Conservation (phyloP, 2,797 vertebrate species). For the Stomatorhinus walkeri region DNA sequence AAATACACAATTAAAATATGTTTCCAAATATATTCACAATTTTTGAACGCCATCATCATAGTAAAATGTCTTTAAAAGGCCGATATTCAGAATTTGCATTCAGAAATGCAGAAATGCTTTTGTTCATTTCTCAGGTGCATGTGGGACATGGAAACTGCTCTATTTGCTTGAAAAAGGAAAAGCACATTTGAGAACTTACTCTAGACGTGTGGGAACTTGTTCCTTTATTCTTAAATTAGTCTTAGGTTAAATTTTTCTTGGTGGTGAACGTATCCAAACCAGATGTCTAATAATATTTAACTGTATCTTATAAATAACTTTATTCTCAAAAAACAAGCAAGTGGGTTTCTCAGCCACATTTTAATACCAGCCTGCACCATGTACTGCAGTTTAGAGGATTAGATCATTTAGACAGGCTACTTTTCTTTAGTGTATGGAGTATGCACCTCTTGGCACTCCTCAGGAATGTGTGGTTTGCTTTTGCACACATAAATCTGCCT, state of each 20-base stretch:
- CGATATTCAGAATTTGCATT: neutral
- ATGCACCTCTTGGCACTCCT: neutral
- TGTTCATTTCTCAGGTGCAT: neutral
- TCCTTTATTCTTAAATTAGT: neutral
- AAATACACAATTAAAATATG: neutral
- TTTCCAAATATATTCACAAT: neutral
- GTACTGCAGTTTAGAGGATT: neutral
- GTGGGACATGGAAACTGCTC: neutral
- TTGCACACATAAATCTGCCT: neutral
- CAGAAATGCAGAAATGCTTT: neutral
- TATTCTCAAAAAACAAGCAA: neutral
- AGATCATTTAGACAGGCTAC: neutral
- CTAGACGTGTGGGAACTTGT: neutral
- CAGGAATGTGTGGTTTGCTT: neutral
- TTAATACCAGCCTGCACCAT: neutral
- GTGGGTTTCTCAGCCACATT: neutral
- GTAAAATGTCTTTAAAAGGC: neutral
- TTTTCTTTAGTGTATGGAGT: neutral
- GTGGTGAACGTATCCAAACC: neutral
- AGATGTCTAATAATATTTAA: neutral
- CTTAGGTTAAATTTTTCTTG: neutral
- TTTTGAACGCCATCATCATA: neutral
- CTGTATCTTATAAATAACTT: conserved; percentile 6
- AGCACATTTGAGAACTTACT: neutral
- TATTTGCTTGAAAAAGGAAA: neutral